phyloP scores from a whole-genome alignment of 2,113 vertebrate genomes.

The Greenwoodochromis staneri region DNA sequence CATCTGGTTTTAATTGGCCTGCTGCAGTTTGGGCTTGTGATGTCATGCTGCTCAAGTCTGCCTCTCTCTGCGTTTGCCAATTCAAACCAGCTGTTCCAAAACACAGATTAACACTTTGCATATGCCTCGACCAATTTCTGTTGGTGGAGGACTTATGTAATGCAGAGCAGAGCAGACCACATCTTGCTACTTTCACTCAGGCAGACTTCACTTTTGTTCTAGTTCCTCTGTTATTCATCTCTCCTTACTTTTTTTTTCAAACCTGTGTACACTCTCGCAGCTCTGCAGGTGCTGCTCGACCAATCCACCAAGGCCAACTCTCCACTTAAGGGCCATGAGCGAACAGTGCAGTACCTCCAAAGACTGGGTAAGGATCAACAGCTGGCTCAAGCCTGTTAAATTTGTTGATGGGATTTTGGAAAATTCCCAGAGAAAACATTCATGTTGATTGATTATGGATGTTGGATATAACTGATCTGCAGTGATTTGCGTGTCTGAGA shows the following conservation, averaged over 20 bases:
- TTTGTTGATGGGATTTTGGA: not conserved
- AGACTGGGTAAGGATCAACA: slow-evolving; percentile 78
- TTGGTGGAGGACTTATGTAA: not conserved
- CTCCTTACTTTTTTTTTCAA: not conserved
- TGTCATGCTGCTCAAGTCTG: slow-evolving; percentile 8
- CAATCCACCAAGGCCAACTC: slow-evolving; percentile 99
- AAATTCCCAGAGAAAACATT: not conserved
- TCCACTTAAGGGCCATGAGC: slow-evolving; percentile 93
- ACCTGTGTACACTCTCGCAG: slow-evolving; percentile 58
- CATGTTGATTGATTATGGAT: not conserved
- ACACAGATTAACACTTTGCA: not conserved
- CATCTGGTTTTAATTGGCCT: slow-evolving; percentile 38
- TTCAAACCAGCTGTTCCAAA: slow-evolving; percentile 36
- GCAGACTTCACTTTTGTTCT: not conserved
- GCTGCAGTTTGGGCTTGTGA: slow-evolving; percentile 24
- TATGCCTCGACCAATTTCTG: not conserved
- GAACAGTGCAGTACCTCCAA: slow-evolving; percentile 96
- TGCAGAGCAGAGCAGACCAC: not conserved
- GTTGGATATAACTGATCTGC: not conserved
- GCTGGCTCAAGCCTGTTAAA: not conserved
- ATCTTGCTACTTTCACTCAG: not conserved
- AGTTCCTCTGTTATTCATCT: not conserved
- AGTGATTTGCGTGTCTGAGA: not conserved
- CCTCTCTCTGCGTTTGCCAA: not conserved
- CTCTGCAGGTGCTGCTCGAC: slow-evolving; percentile 91